Base-by-base conservation (phyloP, 2,113 vertebrate genomes). In the Tetraodon nigroviridis region DNA sequence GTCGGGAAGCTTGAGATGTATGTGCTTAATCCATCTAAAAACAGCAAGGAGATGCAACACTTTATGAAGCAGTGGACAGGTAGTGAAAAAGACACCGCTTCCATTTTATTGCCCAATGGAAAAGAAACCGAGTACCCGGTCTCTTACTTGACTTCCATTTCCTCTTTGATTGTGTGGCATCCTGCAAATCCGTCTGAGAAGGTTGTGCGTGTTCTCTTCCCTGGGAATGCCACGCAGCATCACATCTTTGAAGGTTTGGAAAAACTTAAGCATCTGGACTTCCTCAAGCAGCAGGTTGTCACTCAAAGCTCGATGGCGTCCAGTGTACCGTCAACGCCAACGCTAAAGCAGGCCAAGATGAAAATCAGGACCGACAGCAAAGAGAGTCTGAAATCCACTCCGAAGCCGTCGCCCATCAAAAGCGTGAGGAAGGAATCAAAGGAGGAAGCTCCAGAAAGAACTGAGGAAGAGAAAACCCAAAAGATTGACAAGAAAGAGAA, bases 1-100 rank as follows among this genome's bases (percentile, higher is more conserved):
- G 95, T 98, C 3, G 95, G 95, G 3, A 97, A 94, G 46, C 91
- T 98, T 46, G 96, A 98, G 83, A 98, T 98, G 95, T 98, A 96
- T 37, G 94, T 98, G 22, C 92, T 98, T 55, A 97, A 95, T 80
- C 96, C 96, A 55, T 89, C 94, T 37, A 96, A 95, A 87, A 94
- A 81, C 46, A 96, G 94, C 88, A 98, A 95, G 78, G 96, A 98
- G 81, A 91, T 95, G 87, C 95, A 96, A 20, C 92, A 95, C 86
- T 98, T 97, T 54, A 91, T 97, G 90, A 94, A 98, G 24, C 94
- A 98, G 76, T 98, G 96, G 96, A 95, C 93, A 69, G 94, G 93
- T 18, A 94, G 84, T 79, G 93, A 58, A 78, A 93, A 91, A 88
- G 94, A 98, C 81, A 96, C 93, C 59, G 82, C 92, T 62, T 91